A percentile compares a stretch with the other conserved stretches of the same genome.
Conservation (phyloP, 2,888 invertebrate species). For the Rugalucina vietnamica region DNA sequence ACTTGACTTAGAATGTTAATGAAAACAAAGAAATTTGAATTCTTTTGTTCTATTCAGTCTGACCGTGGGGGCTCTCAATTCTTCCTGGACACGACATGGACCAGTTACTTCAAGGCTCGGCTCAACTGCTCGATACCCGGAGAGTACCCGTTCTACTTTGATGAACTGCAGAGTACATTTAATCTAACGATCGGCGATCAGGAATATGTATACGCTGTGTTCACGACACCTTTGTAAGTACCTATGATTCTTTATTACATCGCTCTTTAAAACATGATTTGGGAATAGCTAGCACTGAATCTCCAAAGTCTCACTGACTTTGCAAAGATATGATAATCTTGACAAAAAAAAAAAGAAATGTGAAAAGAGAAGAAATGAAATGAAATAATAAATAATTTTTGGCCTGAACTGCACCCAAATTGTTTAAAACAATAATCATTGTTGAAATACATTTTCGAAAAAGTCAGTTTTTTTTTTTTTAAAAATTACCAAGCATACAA, state of each 20-base stretch:
- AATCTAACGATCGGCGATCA: constrained; percentile 80
- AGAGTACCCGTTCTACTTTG: constrained; percentile 94
- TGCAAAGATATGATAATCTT: too few relatives aligned
- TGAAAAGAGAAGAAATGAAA: too few relatives aligned
- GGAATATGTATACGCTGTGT: constrained; percentile 94
- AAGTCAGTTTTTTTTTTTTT: too few relatives aligned
- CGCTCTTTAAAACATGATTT: too few relatives aligned
- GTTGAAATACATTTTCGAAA: too few relatives aligned
- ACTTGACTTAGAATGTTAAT: neutral
- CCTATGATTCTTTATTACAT: neutral
- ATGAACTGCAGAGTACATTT: constrained; percentile 91
- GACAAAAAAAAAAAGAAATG: too few relatives aligned
- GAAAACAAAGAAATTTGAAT: neutral
- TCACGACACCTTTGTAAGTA: constrained; percentile 90
- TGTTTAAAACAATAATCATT: too few relatives aligned
- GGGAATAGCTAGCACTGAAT: too few relatives aligned
- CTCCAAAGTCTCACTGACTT: too few relatives aligned
- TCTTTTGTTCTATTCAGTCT: constrained; percentile 87
- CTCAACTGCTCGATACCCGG: constrained; percentile 98
- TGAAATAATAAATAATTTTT: too few relatives aligned
- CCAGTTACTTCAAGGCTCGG: constrained; percentile 95
- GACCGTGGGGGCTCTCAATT: constrained; percentile 91
- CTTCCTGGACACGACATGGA: constrained; percentile 94
- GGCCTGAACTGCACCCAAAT: too few relatives aligned
- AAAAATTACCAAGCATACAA: too few relatives aligned